Evolutionary conservation across 2,888 invertebrate species (phyloP), one percentile per base, ranked within the genome.

Genomic region (Nineta flava): DNA sequence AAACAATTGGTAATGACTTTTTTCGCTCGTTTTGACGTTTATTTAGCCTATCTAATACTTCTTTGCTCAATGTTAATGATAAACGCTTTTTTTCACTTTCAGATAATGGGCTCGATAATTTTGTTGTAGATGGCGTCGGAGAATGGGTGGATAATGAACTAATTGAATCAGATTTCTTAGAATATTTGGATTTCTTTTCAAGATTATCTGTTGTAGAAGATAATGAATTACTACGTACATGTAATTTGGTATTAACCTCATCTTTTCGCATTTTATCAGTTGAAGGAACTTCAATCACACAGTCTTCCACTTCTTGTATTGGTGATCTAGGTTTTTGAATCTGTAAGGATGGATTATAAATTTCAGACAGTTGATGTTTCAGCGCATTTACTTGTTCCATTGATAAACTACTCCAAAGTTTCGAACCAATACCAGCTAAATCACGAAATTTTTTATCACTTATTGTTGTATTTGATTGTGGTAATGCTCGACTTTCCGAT

Each of bases 321-420:
- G 49, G 49, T 59, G 70, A 71, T 6, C 66, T 57, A 1, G 53
- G 7, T n/a, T 44, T 44, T 26, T 15, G n/a, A 2, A n/a, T 7
- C 9, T n/a, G 50, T 46, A 52, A 57, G 57, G 70, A 71, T 17
- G 71, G 63, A 47, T 83, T 81, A 57, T 88, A 90, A 53, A 90
- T 88, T 55, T 87, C 86, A 57, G 81, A 82, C 0, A 90, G 65
- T 62, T 88, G 88, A 56, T 76, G 77, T 63, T 87, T 87, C 41
- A 90, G 69, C 21, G 83, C 81, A 57, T 79, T 80, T 0, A 88
- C 82, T 68, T 90, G 88, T 54, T 90, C 87, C 67, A 83, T 79
- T 1, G 88, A 87, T 42, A 90, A 67, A 58, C 88, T 87, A 60
- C 87, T 87, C 76, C 87, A 87, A 48, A 88, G 72, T 51, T 82